phyloP scores from a whole-genome alignment of 2,113 vertebrate genomes.

The Gallinago undulata region DNA sequence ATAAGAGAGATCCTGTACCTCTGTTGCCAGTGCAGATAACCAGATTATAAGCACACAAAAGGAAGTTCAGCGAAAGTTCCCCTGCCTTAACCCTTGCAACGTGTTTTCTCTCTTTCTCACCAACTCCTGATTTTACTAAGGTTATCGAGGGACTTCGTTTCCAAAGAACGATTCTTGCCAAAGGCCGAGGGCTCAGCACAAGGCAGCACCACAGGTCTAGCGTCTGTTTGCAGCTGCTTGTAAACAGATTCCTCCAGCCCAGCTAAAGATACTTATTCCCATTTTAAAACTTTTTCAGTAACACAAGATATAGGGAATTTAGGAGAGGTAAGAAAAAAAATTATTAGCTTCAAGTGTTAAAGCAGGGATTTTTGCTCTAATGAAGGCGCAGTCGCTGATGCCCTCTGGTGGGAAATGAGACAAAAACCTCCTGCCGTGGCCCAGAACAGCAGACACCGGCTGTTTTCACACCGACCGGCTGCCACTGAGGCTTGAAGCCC shows the following conservation, averaged over 20 bases:
- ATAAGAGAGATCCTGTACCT: background rate
- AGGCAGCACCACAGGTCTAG: background rate
- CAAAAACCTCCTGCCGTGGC: background rate
- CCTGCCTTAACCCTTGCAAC: background rate
- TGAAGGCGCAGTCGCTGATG: background rate
- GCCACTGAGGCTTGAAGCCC: fast-evolving
- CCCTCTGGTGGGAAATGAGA: conserved; percentile 9
- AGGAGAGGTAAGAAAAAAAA: background rate
- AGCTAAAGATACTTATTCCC: background rate
- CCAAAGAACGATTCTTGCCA: fast-evolving
- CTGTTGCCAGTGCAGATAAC: background rate
- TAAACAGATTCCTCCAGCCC: background rate
- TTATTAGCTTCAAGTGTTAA: fast-evolving
- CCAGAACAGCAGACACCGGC: fast-evolving
- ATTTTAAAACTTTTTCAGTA: background rate
- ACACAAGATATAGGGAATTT: fast-evolving
- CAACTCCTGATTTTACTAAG: background rate
- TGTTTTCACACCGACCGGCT: fast-evolving
- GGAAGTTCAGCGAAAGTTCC: conserved; percentile 3
- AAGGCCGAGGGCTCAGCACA: fast-evolving
- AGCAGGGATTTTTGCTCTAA: fast-evolving
- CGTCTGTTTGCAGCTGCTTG: background rate
- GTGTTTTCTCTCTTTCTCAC: background rate
- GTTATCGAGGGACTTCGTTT: background rate
- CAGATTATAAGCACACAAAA: background rate